Percentiles rank a stretch among this genome's conserved stretches.
Conservation (phyloP, 2,113 vertebrate species). For the Aplodontia rufa region DNA sequence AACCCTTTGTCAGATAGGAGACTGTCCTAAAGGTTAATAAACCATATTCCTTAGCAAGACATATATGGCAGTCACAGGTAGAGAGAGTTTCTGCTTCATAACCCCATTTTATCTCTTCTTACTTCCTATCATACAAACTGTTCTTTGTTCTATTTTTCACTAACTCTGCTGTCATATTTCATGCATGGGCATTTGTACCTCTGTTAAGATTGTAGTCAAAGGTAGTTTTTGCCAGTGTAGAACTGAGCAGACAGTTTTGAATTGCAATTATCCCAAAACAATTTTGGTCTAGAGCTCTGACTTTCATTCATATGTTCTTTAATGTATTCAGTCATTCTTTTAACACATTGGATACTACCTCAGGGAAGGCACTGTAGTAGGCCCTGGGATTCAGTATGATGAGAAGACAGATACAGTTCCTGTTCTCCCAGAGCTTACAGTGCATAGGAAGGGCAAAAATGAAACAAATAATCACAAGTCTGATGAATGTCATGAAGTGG, state of each 20-base stretch:
- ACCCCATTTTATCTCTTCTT: not conserved
- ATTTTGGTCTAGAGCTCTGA: not conserved
- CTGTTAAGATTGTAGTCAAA: constrained; percentile 17
- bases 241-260: not conserved
- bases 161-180: constrained; percentile 37
- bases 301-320: not conserved
- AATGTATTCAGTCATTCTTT: constrained; percentile 16
- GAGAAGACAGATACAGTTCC: constrained; percentile 9
- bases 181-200: constrained; percentile 2
- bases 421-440: not conserved
- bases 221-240: not conserved
- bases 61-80: not conserved
- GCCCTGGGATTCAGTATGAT: not conserved
- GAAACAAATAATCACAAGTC: constrained; percentile 16
- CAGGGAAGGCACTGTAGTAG: not conserved
- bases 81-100: not conserved
- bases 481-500: constrained; percentile 1
- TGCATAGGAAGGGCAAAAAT: constrained; percentile 6
- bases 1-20: not conserved
- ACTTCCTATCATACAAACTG: not conserved
- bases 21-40: not conserved
- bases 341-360: not conserved
- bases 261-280: not conserved
- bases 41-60: not conserved
- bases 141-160: not conserved